Conservation (phyloP, 2,888 invertebrate genomes). For the Rhagonycha fulva region DNA sequence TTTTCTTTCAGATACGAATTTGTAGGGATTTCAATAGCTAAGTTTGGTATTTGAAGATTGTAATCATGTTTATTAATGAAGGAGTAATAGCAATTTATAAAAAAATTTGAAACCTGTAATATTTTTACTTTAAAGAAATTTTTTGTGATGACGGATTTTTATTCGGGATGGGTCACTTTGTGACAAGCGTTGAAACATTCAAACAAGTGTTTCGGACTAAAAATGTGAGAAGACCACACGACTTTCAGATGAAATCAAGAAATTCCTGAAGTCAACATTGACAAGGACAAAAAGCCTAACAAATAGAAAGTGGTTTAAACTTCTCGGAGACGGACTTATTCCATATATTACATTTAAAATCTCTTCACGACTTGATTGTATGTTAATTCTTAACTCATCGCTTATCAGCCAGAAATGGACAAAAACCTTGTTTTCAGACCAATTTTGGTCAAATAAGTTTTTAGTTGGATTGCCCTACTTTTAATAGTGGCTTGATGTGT, state of each 20-base stretch:
- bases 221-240: slow-evolving; percentile 17
- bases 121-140: too few species aligned
- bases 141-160: too few species aligned
- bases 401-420: slow-evolving; percentile 8
- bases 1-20: slow-evolving; percentile 8
- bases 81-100: not conserved
- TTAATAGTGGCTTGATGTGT: not conserved
- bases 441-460: slow-evolving; percentile 4
- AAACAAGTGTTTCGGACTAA: slow-evolving; percentile 18
- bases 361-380: slow-evolving; percentile 9
- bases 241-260: slow-evolving; percentile 19
- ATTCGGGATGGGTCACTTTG: slow-evolving; percentile 5
- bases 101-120: not conserved
- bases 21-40: not conserved
- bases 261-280: slow-evolving; percentile 17
- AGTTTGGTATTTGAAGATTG: not conserved
- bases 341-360: slow-evolving; percentile 1
- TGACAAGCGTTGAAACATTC: slow-evolving; percentile 10
- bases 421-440: not conserved
- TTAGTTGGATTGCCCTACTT: slow-evolving; percentile 2
- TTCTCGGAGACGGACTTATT: not conserved
- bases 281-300: slow-evolving; percentile 13
- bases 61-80: not conserved
- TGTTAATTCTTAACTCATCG: slow-evolving; percentile 10
- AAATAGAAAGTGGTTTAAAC: slow-evolving; percentile 17